Evolutionary conservation across 2,888 invertebrate species (phyloP).

Genomic region (Magallana nippona): DNA sequence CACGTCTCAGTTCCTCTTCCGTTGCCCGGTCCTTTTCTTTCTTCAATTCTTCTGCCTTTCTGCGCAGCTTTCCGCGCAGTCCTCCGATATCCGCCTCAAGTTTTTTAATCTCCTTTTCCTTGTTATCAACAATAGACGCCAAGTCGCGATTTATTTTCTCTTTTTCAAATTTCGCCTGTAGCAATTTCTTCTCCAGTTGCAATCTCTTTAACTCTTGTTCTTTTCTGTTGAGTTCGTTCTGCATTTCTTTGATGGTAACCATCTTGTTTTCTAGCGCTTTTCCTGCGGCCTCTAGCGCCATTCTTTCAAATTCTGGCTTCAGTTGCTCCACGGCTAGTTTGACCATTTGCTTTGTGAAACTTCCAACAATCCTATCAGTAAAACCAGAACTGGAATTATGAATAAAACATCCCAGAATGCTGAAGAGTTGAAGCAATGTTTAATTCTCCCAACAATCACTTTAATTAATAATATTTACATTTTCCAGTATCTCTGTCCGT

Average conservation of each 20-base stretch:
- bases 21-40: conserved; percentile 57
- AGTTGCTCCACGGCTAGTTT: conserved; percentile 61
- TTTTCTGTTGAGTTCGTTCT: conserved; percentile 60
- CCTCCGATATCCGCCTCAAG: conserved; percentile 58
- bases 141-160: conserved; percentile 56
- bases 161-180: conserved; percentile 61
- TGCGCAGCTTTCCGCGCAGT: conserved; percentile 56
- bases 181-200: conserved; percentile 57
- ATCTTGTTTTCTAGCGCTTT: conserved; percentile 60
- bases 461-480: too few species aligned
- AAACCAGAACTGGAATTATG: conserved; percentile 20
- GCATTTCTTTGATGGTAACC: conserved; percentile 59
- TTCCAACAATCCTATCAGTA: conserved; percentile 57
- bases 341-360: conserved; percentile 65
- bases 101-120: conserved; percentile 59
- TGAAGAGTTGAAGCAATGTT: too few species aligned
- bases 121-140: conserved; percentile 55
- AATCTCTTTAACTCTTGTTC: conserved; percentile 61
- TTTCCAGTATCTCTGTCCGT: too few species aligned
- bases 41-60: conserved; percentile 56
- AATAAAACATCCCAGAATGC: not conserved
- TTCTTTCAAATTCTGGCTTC: conserved; percentile 62
- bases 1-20: conserved; percentile 56
- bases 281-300: conserved; percentile 61
- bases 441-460: too few species aligned